A percentile compares a stretch with the other conserved stretches of the same genome.
These are phyloP conservation scores for Pelvicachromis taeniatus DNA, from an alignment of 2,113 vertebrate species.

Conservation along the genomic window DNA sequence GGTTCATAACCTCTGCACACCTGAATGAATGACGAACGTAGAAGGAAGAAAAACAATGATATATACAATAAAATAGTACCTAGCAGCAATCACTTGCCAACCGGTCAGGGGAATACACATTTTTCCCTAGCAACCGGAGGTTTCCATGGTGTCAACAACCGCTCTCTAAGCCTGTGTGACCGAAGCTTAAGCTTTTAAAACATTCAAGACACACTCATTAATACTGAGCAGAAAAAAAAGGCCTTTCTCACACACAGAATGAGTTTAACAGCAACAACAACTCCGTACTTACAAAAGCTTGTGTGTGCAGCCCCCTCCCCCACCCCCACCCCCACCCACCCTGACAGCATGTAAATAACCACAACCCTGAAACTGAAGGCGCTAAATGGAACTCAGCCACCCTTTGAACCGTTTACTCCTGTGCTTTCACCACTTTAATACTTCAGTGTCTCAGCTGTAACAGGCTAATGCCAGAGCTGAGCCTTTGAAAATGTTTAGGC, in stretches of 20 bases:
- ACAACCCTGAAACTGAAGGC: not conserved
- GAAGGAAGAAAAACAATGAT: not conserved
- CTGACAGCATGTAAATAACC: not conserved
- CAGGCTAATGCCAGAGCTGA: not conserved
- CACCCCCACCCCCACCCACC: not conserved
- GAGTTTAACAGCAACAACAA: not conserved
- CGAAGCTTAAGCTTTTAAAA: not conserved
- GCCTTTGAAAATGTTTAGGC: not conserved
- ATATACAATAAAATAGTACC: fast-evolving
- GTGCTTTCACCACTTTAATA: not conserved
- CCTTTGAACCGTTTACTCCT: not conserved
- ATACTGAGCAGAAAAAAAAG: not conserved
- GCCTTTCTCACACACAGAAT: not conserved
- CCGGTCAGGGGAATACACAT: not conserved
- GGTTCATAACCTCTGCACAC: not conserved
- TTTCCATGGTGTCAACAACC: not conserved
- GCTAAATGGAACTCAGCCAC: not conserved
- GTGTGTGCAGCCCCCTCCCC: not conserved
- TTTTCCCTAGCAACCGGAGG: not conserved
- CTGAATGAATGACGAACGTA: not conserved
- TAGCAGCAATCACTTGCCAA: not conserved
- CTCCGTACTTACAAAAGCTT: not conserved
- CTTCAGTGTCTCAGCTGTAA: not conserved
- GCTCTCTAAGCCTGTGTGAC: not conserved
- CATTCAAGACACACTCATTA: not conserved